Conservation (phyloP, 2,113 vertebrate genomes). For the Genyomyrus donnyi region DNA sequence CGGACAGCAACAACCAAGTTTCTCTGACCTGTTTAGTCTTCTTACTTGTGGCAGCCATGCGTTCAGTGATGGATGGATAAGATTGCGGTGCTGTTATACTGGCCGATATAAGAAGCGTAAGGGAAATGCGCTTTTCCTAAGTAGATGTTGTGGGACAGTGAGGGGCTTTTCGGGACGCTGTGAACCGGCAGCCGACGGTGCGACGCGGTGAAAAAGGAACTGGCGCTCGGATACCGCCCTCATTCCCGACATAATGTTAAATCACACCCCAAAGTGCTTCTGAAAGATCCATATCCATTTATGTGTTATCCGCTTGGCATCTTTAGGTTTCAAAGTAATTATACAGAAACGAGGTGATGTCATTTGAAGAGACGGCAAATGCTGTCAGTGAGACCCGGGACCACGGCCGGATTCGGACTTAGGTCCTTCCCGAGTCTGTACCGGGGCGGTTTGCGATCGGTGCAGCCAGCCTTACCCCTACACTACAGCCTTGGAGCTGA, state of each 20-base stretch:
- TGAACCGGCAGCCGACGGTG: not conserved
- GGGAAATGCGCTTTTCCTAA: not conserved
- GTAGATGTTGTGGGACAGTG: not conserved
- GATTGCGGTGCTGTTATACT: not conserved
- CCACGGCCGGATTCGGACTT: not conserved
- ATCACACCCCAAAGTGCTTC: not conserved
- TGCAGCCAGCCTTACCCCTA: not conserved
- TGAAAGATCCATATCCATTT: not conserved
- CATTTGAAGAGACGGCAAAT: not conserved
- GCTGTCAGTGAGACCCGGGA: not conserved
- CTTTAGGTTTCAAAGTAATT: not conserved
- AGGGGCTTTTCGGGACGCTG: not conserved
- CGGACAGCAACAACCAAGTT: not conserved
- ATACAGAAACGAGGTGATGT: not conserved
- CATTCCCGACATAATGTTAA: not conserved
- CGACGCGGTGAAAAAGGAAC: not conserved
- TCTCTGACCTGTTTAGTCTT: not conserved
- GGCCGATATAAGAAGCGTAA: not conserved
- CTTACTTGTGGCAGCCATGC: not conserved
- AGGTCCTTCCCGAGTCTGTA: not conserved
- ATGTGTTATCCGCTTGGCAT: not conserved
- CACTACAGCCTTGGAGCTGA: not conserved
- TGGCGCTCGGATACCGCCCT: not conserved
- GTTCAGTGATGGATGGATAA: too few relatives aligned
- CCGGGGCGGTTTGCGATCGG: not conserved